These are phyloP conservation scores for Tetheella fluctuosa DNA, from an alignment of 2,888 invertebrate genomes.

Conservation along the genomic window DNA sequence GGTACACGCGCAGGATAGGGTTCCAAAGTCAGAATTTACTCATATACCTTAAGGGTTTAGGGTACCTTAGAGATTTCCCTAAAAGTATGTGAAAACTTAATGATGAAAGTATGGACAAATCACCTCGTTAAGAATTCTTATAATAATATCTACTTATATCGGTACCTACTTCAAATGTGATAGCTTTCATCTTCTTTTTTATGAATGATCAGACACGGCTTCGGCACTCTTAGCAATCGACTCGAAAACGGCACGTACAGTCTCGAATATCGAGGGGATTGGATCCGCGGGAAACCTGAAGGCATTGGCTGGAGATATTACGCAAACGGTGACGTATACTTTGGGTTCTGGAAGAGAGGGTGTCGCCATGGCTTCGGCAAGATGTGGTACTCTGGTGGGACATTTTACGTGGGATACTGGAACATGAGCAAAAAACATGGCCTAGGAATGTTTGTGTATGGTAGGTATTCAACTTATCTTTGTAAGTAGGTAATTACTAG, in stretches of 20 bases:
- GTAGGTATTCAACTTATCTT: conserved; percentile 47
- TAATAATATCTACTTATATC: too few relatives aligned
- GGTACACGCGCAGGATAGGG: too few relatives aligned
- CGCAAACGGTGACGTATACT: conserved; percentile 83
- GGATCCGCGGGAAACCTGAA: conserved; percentile 83
- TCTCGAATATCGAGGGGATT: conserved; percentile 84
- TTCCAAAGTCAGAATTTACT: too few relatives aligned
- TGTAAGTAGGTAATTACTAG: background rate
- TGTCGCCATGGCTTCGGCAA: conserved; percentile 84
- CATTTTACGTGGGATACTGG: conserved; percentile 86
- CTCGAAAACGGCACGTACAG: conserved; percentile 67
- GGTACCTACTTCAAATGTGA: too few relatives aligned
- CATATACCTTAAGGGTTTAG: too few relatives aligned
- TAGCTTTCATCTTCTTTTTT: too few relatives aligned
- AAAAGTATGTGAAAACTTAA: too few relatives aligned
- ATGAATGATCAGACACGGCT: conserved; percentile 75
- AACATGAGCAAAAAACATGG: conserved; percentile 72
- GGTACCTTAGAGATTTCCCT: too few relatives aligned
- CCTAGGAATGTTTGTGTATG: conserved; percentile 80
- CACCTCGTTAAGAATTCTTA: too few relatives aligned
- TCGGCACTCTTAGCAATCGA: conserved; percentile 78
- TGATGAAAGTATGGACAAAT: too few relatives aligned
- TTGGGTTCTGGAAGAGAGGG: conserved; percentile 82
- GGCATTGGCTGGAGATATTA: conserved; percentile 85
- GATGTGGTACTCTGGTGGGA: conserved; percentile 85